Evolutionary conservation across 2,888 invertebrate species (phyloP).

Genomic region (Archaeoteleia sp.): DNA sequence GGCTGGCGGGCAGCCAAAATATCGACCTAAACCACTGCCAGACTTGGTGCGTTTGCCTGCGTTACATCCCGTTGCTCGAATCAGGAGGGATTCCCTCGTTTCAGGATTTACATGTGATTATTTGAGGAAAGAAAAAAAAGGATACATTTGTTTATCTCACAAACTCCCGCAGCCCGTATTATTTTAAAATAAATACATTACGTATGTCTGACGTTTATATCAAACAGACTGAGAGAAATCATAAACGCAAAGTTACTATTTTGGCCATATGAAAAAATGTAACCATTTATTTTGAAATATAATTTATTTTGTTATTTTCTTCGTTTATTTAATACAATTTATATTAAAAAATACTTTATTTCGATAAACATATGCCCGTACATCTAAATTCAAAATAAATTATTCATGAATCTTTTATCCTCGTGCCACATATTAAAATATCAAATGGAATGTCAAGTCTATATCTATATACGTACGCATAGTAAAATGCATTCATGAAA

Average conservation of each 20-base stretch:
- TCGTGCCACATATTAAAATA: conserved; percentile 33
- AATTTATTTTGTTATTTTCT: too few relatives aligned
- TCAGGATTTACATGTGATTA: conserved; percentile 46
- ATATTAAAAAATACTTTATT: background rate
- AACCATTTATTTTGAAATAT: too few relatives aligned
- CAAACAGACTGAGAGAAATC: too few relatives aligned
- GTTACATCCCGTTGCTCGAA: conserved; percentile 34
- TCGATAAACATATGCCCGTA: conserved; percentile 30
- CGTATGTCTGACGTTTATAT: too few relatives aligned
- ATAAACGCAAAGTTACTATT: too few relatives aligned
- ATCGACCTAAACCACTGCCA: conserved; percentile 60
- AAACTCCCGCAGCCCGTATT: conserved; percentile 14
- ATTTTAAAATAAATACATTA: too few relatives aligned
- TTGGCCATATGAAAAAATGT: too few relatives aligned
- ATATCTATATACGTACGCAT: conserved; percentile 22
- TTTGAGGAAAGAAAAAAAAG: conserved; percentile 15
- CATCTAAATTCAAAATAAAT: conserved; percentile 32
- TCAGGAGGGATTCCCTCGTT: conserved; percentile 38
- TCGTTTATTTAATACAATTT: too few relatives aligned
- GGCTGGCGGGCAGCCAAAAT: conserved; percentile 62
- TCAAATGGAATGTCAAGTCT: conserved; percentile 41
- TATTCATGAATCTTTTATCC: conserved; percentile 39
- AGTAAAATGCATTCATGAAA: conserved; percentile 29
- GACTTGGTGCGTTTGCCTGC: conserved; percentile 38
- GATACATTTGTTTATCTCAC: conserved; percentile 15